A percentile compares a stretch with the other conserved stretches of the same genome.
These are phyloP conservation scores for Nipponia nippon DNA, from an alignment of 2,113 vertebrate species.

Conservation along the genomic window DNA sequence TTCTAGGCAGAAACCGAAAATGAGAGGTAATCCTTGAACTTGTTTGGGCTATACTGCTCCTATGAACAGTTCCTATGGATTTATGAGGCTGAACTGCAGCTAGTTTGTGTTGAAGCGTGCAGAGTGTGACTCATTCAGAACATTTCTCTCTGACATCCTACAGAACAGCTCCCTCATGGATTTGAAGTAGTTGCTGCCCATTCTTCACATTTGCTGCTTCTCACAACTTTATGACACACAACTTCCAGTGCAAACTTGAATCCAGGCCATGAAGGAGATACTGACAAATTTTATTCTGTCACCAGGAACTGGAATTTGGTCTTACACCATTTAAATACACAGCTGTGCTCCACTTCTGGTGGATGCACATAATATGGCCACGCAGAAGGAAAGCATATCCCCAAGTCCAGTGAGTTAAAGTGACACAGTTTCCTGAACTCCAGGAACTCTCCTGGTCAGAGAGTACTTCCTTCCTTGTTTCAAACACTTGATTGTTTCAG, in stretches of 20 bases:
- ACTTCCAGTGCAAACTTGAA: not conserved
- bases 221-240: not conserved
- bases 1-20: not conserved
- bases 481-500: slow-evolving; percentile 43
- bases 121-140: not conserved
- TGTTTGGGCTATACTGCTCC: not conserved
- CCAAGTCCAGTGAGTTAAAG: not conserved
- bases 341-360: not conserved
- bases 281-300: not conserved
- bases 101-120: not conserved
- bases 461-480: slow-evolving; percentile 77
- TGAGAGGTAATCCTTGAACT: not conserved
- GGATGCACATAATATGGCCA: slow-evolving; percentile 34
- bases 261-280: not conserved
- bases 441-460: slow-evolving; percentile 68
- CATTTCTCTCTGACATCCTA: not conserved
- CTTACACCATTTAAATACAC: not conserved
- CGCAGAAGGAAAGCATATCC: slow-evolving; percentile 25
- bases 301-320: not conserved
- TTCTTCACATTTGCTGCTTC: not conserved
- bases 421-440: slow-evolving; percentile 65
- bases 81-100: not conserved
- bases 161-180: not conserved
- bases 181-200: not conserved
- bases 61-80: not conserved